These are phyloP conservation scores for Tragelaphus strepsiceros DNA, from an alignment of 2,113 vertebrate genomes.

Conservation along the genomic window DNA sequence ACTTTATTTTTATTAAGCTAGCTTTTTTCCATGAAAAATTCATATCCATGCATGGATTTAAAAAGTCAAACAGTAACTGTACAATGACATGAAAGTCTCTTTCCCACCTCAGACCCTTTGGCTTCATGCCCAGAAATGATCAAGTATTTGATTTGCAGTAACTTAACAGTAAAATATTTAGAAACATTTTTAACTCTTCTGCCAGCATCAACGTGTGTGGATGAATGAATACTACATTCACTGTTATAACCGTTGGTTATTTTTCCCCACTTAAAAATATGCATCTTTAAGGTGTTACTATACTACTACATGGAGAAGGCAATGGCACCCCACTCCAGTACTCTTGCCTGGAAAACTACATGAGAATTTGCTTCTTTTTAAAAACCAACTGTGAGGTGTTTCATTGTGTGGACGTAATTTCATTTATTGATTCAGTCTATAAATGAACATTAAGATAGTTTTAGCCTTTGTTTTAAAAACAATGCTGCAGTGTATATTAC, in stretches of 20 bases:
- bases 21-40: background rate
- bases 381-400: background rate
- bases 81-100: background rate
- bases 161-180: conserved; percentile 4
- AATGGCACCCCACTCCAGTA: too few relatives aligned
- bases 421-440: background rate
- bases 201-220: background rate
- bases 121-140: background rate
- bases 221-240: background rate
- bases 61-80: background rate
- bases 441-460: background rate
- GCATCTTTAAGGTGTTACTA: background rate
- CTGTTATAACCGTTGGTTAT: background rate
- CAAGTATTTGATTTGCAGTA: background rate
- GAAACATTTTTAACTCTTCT: background rate
- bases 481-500: background rate
- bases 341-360: too few relatives aligned
- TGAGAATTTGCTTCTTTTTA: background rate
- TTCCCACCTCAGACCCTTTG: background rate
- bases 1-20: background rate
- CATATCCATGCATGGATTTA: background rate
- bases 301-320: background rate
- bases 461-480: conserved; percentile 10
- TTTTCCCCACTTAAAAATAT: background rate
- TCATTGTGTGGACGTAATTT: background rate